These are phyloP conservation scores for Aphyosemion australe DNA, from an alignment of 2,113 vertebrate species.

Conservation along the genomic window DNA sequence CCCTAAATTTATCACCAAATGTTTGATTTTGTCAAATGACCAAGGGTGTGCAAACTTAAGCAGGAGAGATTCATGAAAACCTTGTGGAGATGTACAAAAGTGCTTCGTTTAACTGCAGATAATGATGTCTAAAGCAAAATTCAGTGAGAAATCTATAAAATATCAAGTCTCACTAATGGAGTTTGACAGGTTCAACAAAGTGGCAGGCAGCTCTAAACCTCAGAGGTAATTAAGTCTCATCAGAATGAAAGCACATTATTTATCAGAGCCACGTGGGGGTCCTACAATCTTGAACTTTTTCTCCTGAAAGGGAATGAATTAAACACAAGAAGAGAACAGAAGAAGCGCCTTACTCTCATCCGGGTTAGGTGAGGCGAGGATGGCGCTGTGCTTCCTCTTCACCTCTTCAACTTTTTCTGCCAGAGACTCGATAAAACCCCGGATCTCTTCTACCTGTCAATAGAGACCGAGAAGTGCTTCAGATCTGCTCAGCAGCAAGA, in stretches of 20 bases:
- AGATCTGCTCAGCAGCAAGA: slow-evolving; percentile 13
- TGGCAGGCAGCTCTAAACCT: background rate
- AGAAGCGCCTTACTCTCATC: slow-evolving; percentile 88
- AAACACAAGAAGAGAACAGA: background rate
- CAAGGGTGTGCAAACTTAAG: too few species aligned
- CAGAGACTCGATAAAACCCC: slow-evolving; percentile 91
- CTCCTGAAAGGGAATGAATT: background rate
- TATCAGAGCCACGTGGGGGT: background rate
- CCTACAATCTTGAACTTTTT: background rate
- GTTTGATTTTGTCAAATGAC: too few species aligned
- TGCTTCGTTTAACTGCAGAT: too few species aligned
- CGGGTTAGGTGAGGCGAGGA: slow-evolving; percentile 91
- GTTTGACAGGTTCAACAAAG: background rate
- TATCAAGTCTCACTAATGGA: background rate
- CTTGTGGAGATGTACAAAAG: too few species aligned
- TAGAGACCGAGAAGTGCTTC: slow-evolving; percentile 16
- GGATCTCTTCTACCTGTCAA: slow-evolving; percentile 93
- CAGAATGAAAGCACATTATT: background rate
- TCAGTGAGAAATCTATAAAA: background rate
- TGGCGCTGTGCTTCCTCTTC: slow-evolving; percentile 94
- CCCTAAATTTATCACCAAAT: too few species aligned
- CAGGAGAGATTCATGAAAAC: too few species aligned
- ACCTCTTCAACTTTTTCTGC: slow-evolving; percentile 95
- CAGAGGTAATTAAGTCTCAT: background rate
- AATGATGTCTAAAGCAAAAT: background rate